Base-by-base conservation (phyloP, 2,113 vertebrate genomes). In the Chiloscyllium plagiosum region DNA sequence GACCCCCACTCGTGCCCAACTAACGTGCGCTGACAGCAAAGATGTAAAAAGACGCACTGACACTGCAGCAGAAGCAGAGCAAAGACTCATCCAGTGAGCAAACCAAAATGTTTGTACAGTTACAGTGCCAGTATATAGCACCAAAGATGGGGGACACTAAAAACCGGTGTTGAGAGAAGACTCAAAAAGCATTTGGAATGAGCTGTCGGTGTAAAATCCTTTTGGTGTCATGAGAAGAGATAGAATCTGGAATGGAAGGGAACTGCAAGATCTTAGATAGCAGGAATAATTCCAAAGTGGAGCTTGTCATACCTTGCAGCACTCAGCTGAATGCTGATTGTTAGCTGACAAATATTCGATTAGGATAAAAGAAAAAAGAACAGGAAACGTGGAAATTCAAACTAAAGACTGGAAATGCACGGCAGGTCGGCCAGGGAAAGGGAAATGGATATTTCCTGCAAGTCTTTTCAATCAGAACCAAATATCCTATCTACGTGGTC, bases 191-290 rank as follows among this genome's bases (percentile, higher is more conserved):
- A n/a, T 33, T 42, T 93, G 65, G 61, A 93, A 68, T 65, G 33
- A 65, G 87, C 52, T 90, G 87, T 65, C 50, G 17, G 13, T n/a
- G 56, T 90, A 29, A 65, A 65, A 68, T 93, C 33, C 33, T 92
- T 93, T 66, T 93, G 61, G 89, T 93, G 89, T 93, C 61, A 93
- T 47, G 65, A 66, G 89, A 66, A 93, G 89, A 93, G 89, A 93
- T 66, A 93, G 89, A 93, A 93, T 93, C 89, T 7, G n/a, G 5
- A 93, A 93, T 93, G 4, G 61, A n/a, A 93, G 89, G 61, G 37
- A 19, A 47, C 17, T 20, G 89, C 89, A n/a, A 66, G 61, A 93
- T 66, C 56, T 93, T 24, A 92, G 89, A 65, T 24, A 33, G 87
- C 33, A 33, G 61, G 66, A 93, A 66, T 12, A 17, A 66, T 68